These are phyloP conservation scores for Mechanitis messenoides DNA, from an alignment of 2,888 invertebrate genomes.

Conservation along the genomic window DNA sequence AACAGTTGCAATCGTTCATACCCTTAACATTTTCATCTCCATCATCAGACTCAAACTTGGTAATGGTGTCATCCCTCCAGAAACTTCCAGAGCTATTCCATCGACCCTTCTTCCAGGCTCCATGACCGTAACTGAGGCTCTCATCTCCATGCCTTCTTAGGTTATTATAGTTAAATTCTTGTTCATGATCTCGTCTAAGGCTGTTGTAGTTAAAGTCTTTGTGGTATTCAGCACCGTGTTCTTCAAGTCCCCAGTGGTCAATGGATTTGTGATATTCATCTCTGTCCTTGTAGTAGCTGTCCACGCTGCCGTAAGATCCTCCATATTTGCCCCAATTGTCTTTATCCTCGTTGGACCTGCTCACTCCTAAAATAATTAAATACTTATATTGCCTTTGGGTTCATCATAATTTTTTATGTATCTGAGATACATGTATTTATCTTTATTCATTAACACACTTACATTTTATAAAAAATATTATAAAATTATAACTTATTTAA, in stretches of 20 bases:
- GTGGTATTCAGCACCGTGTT: conserved; percentile 41
- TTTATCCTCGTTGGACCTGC: conserved; percentile 53
- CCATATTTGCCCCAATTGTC: conserved; percentile 79
- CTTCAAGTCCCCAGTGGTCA: conserved; percentile 73
- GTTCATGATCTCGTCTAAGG: conserved; percentile 46
- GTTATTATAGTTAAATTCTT: conserved; percentile 64
- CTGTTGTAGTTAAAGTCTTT: conserved; percentile 64
- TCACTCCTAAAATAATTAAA: conserved; percentile 39
- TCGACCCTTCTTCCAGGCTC: conserved; percentile 54
- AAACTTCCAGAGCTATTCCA: conserved; percentile 52
- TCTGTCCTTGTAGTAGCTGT: conserved; percentile 57
- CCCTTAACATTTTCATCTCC: conserved; percentile 51
- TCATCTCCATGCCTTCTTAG: conserved; percentile 44
- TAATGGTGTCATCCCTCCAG: conserved; percentile 40
- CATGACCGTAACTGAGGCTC: conserved; percentile 48
- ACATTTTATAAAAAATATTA: no score
- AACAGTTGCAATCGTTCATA: conserved; percentile 22
- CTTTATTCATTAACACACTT: no score
- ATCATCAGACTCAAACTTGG: conserved; percentile 38
- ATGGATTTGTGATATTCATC: conserved; percentile 63
- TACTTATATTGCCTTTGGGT: background rate
- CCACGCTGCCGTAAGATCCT: conserved; percentile 70
- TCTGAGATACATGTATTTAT: no score
- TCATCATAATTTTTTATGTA: no score
- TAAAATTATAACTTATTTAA: no score